phyloP scores from a whole-genome alignment of 2,888 invertebrate species.

The Lottia gigantea region DNA sequence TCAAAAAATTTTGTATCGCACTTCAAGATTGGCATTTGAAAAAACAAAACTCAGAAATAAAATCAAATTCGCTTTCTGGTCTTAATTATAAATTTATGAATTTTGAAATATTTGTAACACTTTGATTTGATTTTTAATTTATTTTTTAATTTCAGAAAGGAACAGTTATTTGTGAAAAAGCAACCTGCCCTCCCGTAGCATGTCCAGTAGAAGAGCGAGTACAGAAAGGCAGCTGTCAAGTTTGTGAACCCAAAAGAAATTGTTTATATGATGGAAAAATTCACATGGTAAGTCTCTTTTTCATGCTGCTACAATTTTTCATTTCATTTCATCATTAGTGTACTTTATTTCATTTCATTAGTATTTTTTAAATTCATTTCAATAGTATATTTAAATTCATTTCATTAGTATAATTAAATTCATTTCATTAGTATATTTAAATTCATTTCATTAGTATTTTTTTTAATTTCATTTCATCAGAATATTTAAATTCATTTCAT shows the following conservation, averaged over 20 bases:
- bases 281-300: conserved; percentile 36
- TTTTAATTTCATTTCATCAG: too few species aligned
- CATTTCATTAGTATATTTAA: too few species aligned
- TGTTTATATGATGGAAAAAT: conserved; percentile 43
- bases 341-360: not conserved
- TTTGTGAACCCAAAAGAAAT: conserved; percentile 44
- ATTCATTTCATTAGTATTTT: not conserved
- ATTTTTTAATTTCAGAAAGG: conserved; percentile 40
- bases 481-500: too few species aligned
- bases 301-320: too few species aligned
- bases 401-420: not conserved
- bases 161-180: conserved; percentile 52
- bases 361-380: too few species aligned
- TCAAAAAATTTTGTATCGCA: too few species aligned
- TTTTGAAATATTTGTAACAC: too few species aligned
- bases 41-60: too few species aligned
- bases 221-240: conserved; percentile 47
- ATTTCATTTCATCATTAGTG: not conserved
- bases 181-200: conserved; percentile 55
- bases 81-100: too few species aligned
- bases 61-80: too few species aligned
- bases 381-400: not conserved
- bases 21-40: too few species aligned
- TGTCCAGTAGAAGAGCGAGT: conserved; percentile 47
- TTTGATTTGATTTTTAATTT: not conserved